phyloP scores from a whole-genome alignment of 1,140 invertebrate species.

The Heliconius hermathena region DNA sequence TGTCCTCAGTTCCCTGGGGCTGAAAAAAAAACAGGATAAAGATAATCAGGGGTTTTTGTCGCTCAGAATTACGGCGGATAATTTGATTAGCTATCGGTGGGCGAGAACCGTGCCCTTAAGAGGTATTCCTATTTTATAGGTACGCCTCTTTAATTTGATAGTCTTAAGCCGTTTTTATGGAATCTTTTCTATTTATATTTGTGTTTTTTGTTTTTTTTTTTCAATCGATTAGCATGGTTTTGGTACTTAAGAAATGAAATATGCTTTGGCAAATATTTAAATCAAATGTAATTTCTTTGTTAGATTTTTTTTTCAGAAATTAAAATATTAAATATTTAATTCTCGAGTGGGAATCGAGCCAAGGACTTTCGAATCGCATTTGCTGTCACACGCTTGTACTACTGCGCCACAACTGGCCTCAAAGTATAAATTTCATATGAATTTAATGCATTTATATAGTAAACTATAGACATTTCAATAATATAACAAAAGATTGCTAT shows the following conservation, averaged over 20 bases:
- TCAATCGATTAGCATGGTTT: constrained; percentile 25
- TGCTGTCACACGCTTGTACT: no score
- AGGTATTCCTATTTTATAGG: constrained; percentile 69
- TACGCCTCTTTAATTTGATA: constrained; percentile 64
- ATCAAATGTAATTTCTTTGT: no score
- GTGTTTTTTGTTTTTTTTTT: constrained; percentile 33
- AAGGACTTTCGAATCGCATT: no score
- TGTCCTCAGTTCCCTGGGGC: constrained; percentile 53
- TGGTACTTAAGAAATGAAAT: not conserved
- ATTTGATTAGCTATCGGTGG: constrained; percentile 74
- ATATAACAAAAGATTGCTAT: no score
- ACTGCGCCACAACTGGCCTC: no score
- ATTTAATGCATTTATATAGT: no score
- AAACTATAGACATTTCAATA: no score
- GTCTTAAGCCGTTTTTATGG: constrained; percentile 53
- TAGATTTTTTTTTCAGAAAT: no score
- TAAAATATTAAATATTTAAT: no score
- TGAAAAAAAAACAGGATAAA: constrained; percentile 57
- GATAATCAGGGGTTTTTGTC: constrained; percentile 74
- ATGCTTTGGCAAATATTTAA: not conserved
- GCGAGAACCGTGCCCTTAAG: constrained; percentile 62
- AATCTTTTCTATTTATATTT: constrained; percentile 39
- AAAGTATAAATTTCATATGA: no score
- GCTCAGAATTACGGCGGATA: constrained; percentile 65
- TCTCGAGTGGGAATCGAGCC: no score